Base-by-base conservation (phyloP, 2,113 vertebrate species). In the Desmodus rotundus region DNA sequence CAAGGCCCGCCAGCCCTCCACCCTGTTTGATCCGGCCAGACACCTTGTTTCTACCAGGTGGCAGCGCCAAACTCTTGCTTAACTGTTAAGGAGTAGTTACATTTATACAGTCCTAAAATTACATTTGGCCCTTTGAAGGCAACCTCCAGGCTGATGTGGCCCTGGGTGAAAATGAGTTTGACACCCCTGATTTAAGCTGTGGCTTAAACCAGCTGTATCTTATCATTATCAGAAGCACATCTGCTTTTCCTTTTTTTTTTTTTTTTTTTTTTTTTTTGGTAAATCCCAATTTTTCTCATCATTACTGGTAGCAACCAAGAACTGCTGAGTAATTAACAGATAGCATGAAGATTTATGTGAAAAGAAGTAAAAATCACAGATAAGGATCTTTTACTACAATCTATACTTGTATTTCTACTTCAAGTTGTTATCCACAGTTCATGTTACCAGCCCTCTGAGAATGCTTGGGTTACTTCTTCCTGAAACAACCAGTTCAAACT, bases 211-310 rank as follows among this genome's bases (percentile, higher is more conserved):
- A 94, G 5, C 38, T 92, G 33, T 50, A 24, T 15, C 20, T 28
- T 67, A 24, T 65, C 67, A 93, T 80, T 77, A 14, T 41, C 31
- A 82, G 52, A 88, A 76, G 17, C 43, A 84, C 33, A 87, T 81
- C 38, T 85, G 20, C 19, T 33, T 84, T 50, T 38, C 92, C 96
- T 85, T 52, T 20, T 5, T 45, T 86, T 70, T n/a, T 91, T 97
- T 87, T 47, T n/a, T n/a, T 97, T 85, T 52, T 20, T 5, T 45
- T 86, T 70, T n/a, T 91, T 97, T 87, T 47, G 52, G 65, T 15
- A 83, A 96, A 89, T 93, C 93, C 36, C 45, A 85, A 6, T 50
- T 67, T 68, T 87, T 93, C 74, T 89, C 65, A 84, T 87, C 22
- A 74, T 19, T 63, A 28, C 22, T 10, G 52, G 33, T 50, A 50